phyloP scores from a whole-genome alignment of 2,888 invertebrate genomes.

The Venustoraphidia nigricollis region DNA sequence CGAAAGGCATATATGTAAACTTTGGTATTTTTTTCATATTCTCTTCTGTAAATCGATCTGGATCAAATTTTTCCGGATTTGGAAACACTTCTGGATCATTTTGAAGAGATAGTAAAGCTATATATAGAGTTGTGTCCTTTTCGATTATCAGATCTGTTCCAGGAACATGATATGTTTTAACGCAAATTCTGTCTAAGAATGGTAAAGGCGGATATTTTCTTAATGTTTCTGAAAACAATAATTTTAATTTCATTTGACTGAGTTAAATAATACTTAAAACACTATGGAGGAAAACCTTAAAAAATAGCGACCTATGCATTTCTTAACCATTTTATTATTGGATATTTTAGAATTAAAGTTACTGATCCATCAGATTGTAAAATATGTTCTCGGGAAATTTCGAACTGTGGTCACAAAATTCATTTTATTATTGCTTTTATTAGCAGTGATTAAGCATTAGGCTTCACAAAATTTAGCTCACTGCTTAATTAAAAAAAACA shows the following conservation, averaged over 20 bases:
- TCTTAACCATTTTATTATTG: too few species aligned
- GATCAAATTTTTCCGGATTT: conserved; percentile 16
- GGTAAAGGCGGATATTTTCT: conserved; percentile 26
- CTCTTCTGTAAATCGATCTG: conserved; percentile 16
- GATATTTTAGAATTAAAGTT: too few species aligned
- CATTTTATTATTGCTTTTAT: too few species aligned
- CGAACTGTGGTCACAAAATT: too few species aligned
- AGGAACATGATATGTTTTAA: conserved; percentile 22
- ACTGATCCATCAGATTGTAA: too few species aligned
- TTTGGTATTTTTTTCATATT: conserved; percentile 11
- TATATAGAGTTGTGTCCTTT: conserved; percentile 24
- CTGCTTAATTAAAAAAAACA: too few species aligned
- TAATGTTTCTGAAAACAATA: conserved; percentile 24
- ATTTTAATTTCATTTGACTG: not conserved
- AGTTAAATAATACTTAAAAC: not conserved
- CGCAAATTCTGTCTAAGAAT: conserved; percentile 19
- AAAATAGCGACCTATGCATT: too few species aligned
- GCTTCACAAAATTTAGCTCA: too few species aligned
- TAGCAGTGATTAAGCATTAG: too few species aligned
- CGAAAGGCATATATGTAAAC: conserved; percentile 20
- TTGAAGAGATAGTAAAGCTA: conserved; percentile 23
- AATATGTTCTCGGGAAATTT: too few species aligned
- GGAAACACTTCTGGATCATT: conserved; percentile 17
- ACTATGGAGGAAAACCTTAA: conserved; percentile 2
- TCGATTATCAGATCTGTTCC: conserved; percentile 24